A percentile compares a stretch with the other conserved stretches of the same genome.
These are phyloP conservation scores for Parnassius mnemosyne DNA, from an alignment of 2,888 invertebrate genomes.

Conservation along the genomic window DNA sequence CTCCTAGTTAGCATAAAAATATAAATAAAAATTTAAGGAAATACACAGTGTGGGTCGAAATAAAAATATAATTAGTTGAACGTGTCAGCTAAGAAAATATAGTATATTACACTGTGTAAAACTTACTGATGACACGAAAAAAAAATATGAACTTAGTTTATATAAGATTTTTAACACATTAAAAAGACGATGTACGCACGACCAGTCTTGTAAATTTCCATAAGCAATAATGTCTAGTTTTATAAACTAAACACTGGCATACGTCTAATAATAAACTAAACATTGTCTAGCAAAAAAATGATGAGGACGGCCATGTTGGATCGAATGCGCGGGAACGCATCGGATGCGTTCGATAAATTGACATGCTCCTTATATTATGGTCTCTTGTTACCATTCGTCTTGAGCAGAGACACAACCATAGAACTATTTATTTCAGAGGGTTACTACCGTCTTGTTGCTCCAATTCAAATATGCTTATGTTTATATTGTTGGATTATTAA, in stretches of 20 bases:
- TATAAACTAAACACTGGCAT: slow-evolving; percentile 33
- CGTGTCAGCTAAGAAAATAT: too few relatives aligned
- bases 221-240: slow-evolving; percentile 24
- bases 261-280: slow-evolving; percentile 27
- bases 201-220: slow-evolving; percentile 5
- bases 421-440: slow-evolving; percentile 11
- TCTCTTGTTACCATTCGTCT: slow-evolving; percentile 54
- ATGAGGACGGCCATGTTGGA: slow-evolving; percentile 53
- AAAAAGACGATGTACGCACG: not conserved
- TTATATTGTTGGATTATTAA: too few relatives aligned
- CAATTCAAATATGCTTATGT: too few relatives aligned
- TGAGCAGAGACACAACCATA: slow-evolving; percentile 27
- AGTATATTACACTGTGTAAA: too few relatives aligned
- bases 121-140: too few relatives aligned
- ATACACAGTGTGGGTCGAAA: too few relatives aligned
- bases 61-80: too few relatives aligned
- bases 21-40: too few relatives aligned
- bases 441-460: too few relatives aligned
- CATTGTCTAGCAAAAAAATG: slow-evolving; percentile 46
- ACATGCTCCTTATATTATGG: slow-evolving; percentile 72
- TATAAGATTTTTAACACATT: too few relatives aligned
- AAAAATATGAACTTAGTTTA: too few relatives aligned
- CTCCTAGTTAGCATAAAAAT: too few relatives aligned
- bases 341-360: slow-evolving; percentile 70
- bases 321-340: slow-evolving; percentile 59